Conservation (phyloP, 2,113 vertebrate species). For the Chlorocebus sabaeus region DNA sequence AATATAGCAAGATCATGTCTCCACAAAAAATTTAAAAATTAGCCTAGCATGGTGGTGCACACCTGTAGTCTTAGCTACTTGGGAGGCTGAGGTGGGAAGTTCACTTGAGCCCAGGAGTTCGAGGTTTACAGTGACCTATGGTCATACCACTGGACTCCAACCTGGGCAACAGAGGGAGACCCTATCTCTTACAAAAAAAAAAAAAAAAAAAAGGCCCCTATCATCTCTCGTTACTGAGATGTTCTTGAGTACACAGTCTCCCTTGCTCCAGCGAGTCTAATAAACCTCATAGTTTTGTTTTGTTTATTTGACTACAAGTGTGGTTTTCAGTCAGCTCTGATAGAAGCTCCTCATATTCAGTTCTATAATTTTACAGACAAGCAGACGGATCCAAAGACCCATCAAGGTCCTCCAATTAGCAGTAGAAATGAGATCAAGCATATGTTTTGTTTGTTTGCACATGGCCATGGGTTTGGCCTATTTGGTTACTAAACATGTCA, state of each 20-base stretch:
- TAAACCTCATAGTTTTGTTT: neutral
- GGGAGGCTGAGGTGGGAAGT: too few species aligned
- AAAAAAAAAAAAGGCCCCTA: neutral
- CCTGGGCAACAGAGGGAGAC: too few species aligned
- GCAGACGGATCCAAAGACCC: neutral
- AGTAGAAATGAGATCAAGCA: neutral
- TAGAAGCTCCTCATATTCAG: neutral
- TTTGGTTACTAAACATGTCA: neutral
- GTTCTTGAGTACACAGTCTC: neutral
- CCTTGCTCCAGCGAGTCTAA: neutral
- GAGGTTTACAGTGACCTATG: too few species aligned
- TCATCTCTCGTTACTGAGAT: fast-evolving
- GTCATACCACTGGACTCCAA: too few species aligned
- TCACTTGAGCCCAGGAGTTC: too few species aligned
- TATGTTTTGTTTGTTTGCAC: neutral
- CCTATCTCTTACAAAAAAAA: too few species aligned
- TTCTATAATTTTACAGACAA: neutral
- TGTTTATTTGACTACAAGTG: neutral
- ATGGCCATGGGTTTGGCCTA: neutral
- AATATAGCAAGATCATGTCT: too few species aligned
- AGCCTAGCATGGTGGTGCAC: too few species aligned
- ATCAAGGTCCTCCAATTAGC: neutral
- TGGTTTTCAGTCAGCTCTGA: neutral
- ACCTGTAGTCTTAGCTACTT: too few species aligned
- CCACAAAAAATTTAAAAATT: too few species aligned